Base-by-base conservation (phyloP, 2,888 invertebrate species). In the Drosophila pegasa region DNA sequence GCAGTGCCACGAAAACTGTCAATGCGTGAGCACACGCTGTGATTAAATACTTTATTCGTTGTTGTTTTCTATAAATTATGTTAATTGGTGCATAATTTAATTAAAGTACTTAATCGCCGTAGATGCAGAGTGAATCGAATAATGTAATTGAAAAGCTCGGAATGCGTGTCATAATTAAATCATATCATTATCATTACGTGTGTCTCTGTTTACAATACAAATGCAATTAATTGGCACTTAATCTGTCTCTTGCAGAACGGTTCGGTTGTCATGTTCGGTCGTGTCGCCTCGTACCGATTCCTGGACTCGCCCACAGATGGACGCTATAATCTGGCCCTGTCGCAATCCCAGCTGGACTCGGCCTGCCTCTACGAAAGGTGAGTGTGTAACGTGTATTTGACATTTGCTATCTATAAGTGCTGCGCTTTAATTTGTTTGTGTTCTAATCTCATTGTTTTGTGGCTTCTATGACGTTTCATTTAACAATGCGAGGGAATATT, bases 241-340 rank as follows among this genome's bases (percentile, higher is more conserved):
- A 57, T 73, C 40, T 45, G 10, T 54, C 41, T 54, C 10, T 9
- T 43, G 27, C 93, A 96, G 95, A 96, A 97, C 93, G 97, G 97
- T 71, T 95, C 96, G 82, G 94, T 97, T 75, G 95, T 97, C 64
- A 97, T 96, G 93, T 97, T 97, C 92, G 97, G 97, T 52, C 95
- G 97, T 78, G 96, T 96, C 86, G 96, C 97, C 87, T 96, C 96
- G 40, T 97, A 96, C 93, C 94, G 96, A 80, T 97, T 97, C 93
- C 94, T 97, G 86, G 97, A 97, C 92, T 96, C 97, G 27, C 94
- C 95, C 61, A 95, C 96, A 74, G 97, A 97, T 92, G 96, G 95
- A 80, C 93, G 96, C 78, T 95, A 95, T 86, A 95, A 96, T 90
- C 94, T 95, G 83, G 95, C 96, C 89, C 94, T 96, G 66, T 95